Conservation (phyloP, 1,140 invertebrate species). For the Aphelenchoides avenae region DNA sequence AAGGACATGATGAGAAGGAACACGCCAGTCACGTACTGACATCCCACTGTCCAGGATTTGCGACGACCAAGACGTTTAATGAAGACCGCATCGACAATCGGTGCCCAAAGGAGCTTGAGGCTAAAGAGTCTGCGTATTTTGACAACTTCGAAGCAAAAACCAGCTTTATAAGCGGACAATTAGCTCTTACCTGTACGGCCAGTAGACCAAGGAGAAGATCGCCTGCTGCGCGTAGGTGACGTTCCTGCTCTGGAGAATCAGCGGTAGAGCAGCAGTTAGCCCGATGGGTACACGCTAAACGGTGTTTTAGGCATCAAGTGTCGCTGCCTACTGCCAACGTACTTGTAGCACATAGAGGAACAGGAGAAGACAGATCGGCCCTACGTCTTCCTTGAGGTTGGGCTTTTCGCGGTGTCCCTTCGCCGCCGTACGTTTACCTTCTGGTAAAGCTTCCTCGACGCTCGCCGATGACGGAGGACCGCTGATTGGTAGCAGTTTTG, state of each 20-base stretch:
- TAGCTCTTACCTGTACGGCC: slow-evolving; percentile 76
- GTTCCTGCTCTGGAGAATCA: slow-evolving; percentile 83
- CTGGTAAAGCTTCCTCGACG: too few species aligned
- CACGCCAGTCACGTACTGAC: slow-evolving; percentile 71
- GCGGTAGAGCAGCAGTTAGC: slow-evolving; percentile 82
- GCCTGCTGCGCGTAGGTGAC: slow-evolving; percentile 87
- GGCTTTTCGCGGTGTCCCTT: too few species aligned
- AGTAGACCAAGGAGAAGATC: slow-evolving; percentile 90
- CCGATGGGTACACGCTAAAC: slow-evolving; percentile 93
- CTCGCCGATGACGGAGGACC: too few species aligned
- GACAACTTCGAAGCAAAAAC: neutral
- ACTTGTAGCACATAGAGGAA: slow-evolving; percentile 48
- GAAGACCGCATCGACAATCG: slow-evolving; percentile 87
- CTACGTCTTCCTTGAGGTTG: slow-evolving; percentile 42
- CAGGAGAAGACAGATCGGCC: slow-evolving; percentile 37
- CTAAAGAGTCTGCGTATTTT: slow-evolving; percentile 69
- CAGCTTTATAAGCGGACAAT: neutral
- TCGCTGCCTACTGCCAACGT: neutral
- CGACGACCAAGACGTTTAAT: slow-evolving; percentile 76
- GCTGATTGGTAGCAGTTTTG: too few species aligned
- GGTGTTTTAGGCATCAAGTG: neutral
- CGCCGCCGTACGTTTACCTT: too few species aligned
- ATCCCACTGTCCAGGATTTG: slow-evolving; percentile 92
- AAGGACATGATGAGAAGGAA: slow-evolving; percentile 78
- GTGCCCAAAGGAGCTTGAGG: too few species aligned